phyloP scores from a whole-genome alignment of 1,140 invertebrate species.

The Littorina saxatilis region DNA sequence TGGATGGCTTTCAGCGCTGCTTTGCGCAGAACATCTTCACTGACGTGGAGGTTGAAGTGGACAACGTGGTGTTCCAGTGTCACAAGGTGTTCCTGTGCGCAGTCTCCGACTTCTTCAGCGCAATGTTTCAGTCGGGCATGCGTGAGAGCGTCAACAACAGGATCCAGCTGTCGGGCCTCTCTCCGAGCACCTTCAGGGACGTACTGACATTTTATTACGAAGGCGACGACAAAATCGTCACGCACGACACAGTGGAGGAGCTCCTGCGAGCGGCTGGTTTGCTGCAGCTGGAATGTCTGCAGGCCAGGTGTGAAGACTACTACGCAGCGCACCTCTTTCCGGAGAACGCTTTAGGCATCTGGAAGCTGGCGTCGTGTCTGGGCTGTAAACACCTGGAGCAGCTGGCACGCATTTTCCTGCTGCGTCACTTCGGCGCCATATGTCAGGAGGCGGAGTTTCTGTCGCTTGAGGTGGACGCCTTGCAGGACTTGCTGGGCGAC shows the following conservation, averaged over 20 bases:
- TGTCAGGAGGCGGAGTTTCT: constrained; percentile 52
- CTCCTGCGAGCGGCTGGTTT: constrained; percentile 53
- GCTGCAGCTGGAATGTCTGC: constrained; percentile 55
- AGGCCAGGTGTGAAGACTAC: constrained; percentile 57
- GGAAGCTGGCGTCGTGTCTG: constrained; percentile 55
- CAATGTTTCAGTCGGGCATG: constrained; percentile 92
- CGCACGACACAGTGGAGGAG: constrained; percentile 55
- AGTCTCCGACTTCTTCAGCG: constrained; percentile 93
- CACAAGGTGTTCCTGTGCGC: constrained; percentile 85
- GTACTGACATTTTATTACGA: constrained; percentile 58
- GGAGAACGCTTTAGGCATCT: constrained; percentile 56
- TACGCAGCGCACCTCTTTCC: constrained; percentile 49
- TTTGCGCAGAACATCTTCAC: constrained; percentile 33
- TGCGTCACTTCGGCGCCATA: constrained; percentile 47
- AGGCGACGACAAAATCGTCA: constrained; percentile 50
- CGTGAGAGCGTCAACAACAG: constrained; percentile 78
- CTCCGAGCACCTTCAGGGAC: constrained; percentile 45
- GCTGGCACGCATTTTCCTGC: constrained; percentile 49
- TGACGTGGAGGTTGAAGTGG: constrained; percentile 48
- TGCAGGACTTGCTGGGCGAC: constrained; percentile 49
- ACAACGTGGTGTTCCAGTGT: constrained; percentile 42
- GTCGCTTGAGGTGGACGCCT: constrained; percentile 46
- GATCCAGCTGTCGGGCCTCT: constrained; percentile 42
- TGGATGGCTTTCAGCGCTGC: constrained; percentile 38
- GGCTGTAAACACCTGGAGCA: constrained; percentile 46